A percentile compares a stretch with the other conserved stretches of the same genome.
Conservation (phyloP, 2,113 vertebrate genomes). For the Orcinus orca region DNA sequence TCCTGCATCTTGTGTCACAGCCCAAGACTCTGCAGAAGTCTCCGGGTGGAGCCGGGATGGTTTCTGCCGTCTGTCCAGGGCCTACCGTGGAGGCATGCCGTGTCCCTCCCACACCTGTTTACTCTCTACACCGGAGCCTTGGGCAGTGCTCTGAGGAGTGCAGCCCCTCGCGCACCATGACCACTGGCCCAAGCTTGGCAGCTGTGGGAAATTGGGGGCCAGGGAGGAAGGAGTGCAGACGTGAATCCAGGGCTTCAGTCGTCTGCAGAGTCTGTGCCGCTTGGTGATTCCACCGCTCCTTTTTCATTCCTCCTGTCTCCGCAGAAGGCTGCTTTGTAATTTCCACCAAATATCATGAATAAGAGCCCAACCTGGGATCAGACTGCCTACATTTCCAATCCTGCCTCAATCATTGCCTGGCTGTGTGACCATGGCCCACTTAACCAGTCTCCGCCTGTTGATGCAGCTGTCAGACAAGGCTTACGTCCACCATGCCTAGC, state of each 20-base stretch:
- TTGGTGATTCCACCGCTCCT: background rate
- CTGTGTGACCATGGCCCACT: background rate
- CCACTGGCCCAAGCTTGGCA: background rate
- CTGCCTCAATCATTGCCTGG: background rate
- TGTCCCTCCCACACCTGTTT: background rate
- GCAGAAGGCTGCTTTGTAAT: background rate
- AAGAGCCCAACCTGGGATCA: background rate
- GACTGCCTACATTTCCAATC: background rate
- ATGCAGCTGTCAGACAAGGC: background rate
- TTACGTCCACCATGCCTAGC: background rate
- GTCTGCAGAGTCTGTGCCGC: background rate
- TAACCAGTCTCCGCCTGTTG: background rate
- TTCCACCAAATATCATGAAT: background rate
- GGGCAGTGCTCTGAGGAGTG: background rate
- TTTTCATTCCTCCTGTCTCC: background rate
- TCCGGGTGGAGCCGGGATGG: background rate
- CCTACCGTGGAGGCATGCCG: background rate
- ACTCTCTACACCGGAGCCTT: background rate
- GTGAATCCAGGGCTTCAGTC: background rate
- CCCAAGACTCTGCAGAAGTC: background rate
- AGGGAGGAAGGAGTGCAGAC: background rate
- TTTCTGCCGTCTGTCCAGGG: background rate
- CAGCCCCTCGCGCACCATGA: fast-evolving
- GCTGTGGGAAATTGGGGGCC: background rate
- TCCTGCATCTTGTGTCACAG: background rate